Percentiles rank a stretch among this genome's conserved stretches.
Evolutionary conservation across 2,797 vertebrate genomes (phyloP).

Genomic region (Gallirallus australis): DNA sequence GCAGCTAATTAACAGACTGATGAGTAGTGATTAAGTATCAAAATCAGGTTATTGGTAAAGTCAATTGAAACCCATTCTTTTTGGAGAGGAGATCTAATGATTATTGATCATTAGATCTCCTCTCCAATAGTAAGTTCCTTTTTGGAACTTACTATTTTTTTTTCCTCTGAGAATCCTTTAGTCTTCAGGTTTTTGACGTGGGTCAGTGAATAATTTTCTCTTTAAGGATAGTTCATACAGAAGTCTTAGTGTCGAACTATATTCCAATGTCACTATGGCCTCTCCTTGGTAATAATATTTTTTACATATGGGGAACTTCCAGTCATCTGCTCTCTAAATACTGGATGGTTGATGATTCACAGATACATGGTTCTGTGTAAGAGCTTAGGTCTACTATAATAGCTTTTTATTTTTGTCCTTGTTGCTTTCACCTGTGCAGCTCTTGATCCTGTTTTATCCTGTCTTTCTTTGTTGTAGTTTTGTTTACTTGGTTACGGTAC

Average conservation of each 20-base stretch:
- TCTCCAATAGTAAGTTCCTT: not conserved
- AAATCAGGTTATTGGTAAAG: conserved; percentile 21
- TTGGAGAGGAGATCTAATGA: not conserved
- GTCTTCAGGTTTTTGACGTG: not conserved
- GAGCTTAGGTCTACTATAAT: conserved; percentile 3
- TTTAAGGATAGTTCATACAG: not conserved
- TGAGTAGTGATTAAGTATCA: conserved; percentile 10
- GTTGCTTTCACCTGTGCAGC: conserved; percentile 64
- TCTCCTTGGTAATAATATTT: not conserved
- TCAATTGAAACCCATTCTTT: not conserved
- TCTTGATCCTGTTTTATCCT: conserved; percentile 59
- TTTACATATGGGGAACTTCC: conserved; percentile 40
- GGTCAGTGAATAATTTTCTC: not conserved
- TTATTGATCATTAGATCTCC: not conserved
- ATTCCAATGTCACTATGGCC: conserved; percentile 13
- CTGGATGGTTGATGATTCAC: conserved; percentile 59
- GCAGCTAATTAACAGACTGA: not conserved
- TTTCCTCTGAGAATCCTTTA: not conserved
- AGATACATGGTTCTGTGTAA: not conserved
- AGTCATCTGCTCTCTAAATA: conserved; percentile 46
- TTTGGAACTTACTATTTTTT: not conserved
- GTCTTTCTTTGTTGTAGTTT: conserved; percentile 62
- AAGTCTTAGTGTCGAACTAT: not conserved
- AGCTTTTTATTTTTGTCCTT: conserved; percentile 37
- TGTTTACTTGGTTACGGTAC: conserved; percentile 70